These are phyloP conservation scores for Drosophila insularis DNA, from an alignment of 1,140 invertebrate species.

Conservation along the genomic window DNA sequence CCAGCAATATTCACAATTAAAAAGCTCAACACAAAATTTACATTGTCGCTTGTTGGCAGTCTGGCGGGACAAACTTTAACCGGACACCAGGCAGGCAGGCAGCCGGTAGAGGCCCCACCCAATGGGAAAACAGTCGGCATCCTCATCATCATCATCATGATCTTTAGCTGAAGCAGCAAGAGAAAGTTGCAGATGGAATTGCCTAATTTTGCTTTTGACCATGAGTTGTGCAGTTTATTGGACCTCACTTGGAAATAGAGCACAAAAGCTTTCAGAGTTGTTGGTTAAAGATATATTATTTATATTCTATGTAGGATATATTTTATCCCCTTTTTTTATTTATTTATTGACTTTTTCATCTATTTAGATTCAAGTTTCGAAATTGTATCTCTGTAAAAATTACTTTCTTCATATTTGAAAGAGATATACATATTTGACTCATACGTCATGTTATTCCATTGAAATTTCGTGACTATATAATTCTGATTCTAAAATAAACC, in stretches of 20 bases:
- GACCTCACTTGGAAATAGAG: not conserved
- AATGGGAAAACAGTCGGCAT: constrained; percentile 39
- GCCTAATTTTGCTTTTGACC: not conserved
- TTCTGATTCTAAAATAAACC: too few relatives aligned
- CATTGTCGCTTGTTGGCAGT: constrained; percentile 53
- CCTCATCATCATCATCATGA: constrained; percentile 38
- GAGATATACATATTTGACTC: too few relatives aligned
- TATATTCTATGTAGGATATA: too few relatives aligned
- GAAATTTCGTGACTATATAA: too few relatives aligned
- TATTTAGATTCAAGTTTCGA: too few relatives aligned
- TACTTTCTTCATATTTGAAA: too few relatives aligned
- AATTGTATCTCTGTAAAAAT: too few relatives aligned
- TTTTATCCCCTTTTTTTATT: too few relatives aligned
- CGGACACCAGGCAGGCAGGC: not conserved
- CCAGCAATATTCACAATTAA: constrained; percentile 74
- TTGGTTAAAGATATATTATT: too few relatives aligned
- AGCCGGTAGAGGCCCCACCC: too few relatives aligned
- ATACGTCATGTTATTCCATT: not conserved
- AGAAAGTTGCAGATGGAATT: not conserved
- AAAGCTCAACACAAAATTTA: constrained; percentile 82
- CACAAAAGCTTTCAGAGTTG: not conserved
- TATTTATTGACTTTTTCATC: too few relatives aligned
- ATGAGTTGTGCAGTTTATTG: not conserved
- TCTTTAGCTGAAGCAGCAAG: not conserved
- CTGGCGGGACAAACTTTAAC: constrained; percentile 49